phyloP scores from a whole-genome alignment of 1,140 invertebrate genomes.

The Coelopa frigida region DNA sequence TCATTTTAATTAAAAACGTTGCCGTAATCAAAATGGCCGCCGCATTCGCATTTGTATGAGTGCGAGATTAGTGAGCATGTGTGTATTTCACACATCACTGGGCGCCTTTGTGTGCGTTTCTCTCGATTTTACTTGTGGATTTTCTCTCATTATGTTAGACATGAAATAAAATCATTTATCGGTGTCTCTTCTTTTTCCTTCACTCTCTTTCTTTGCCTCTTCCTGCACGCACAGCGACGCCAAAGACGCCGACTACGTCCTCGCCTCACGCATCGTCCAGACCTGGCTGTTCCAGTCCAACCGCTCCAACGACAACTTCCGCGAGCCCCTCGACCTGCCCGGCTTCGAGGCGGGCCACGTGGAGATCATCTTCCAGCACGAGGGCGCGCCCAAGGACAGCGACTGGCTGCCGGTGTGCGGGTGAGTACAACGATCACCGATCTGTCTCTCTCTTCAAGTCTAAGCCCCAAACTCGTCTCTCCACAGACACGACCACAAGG shows the following conservation, averaged over 20 bases:
- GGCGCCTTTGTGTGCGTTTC: too few relatives aligned
- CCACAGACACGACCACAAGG: slow-evolving; percentile 39
- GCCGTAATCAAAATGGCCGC: too few relatives aligned
- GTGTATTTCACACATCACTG: too few relatives aligned
- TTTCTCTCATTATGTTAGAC: too few relatives aligned
- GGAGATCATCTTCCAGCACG: slow-evolving; percentile 44
- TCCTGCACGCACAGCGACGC: slow-evolving; percentile 50
- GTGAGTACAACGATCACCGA: slow-evolving; percentile 18
- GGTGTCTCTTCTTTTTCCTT: neutral
- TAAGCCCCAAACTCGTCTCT: neutral
- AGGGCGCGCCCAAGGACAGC: slow-evolving; percentile 34
- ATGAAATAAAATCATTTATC: too few relatives aligned
- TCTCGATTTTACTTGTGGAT: too few relatives aligned
- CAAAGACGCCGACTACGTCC: slow-evolving; percentile 57
- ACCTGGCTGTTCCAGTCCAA: slow-evolving; percentile 47
- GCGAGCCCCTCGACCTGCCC: slow-evolving; percentile 35
- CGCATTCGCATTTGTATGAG: too few relatives aligned
- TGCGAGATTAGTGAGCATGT: too few relatives aligned
- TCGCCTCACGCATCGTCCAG: slow-evolving; percentile 55
- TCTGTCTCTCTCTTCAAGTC: neutral
- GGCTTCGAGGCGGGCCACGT: slow-evolving; percentile 43
- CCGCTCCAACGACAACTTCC: slow-evolving; percentile 35
- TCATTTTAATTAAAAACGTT: too few relatives aligned
- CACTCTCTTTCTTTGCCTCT: neutral
- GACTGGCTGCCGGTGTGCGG: slow-evolving; percentile 43